Conservation (phyloP, 2,113 vertebrate species). For the Arothron firmamentum region DNA sequence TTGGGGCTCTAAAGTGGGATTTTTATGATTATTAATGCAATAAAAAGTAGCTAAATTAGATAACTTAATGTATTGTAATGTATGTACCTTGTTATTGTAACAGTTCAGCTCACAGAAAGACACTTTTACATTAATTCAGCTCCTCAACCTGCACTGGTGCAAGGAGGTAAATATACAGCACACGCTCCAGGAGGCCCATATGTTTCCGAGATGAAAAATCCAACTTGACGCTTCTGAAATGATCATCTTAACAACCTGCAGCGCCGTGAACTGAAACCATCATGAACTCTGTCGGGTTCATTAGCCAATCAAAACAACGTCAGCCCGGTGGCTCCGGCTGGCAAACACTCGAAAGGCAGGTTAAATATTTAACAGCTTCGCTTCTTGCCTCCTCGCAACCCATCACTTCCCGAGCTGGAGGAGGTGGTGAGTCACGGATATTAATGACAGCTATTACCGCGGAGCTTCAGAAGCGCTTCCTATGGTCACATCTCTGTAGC, state of each 20-base stretch:
- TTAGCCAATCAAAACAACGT: conserved; percentile 52
- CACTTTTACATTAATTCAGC: too few relatives aligned
- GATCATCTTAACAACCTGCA: conserved; percentile 24
- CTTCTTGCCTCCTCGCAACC: conserved; percentile 23
- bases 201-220: too few relatives aligned
- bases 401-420: conserved; percentile 41
- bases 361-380: conserved; percentile 65
- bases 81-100: too few relatives aligned
- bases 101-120: too few relatives aligned
- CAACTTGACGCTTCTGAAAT: too few relatives aligned
- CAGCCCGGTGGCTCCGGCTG: conserved; percentile 47
- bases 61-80: too few relatives aligned
- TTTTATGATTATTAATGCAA: too few relatives aligned
- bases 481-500: conserved; percentile 16
- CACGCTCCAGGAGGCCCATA: too few relatives aligned
- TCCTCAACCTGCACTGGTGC: too few relatives aligned
- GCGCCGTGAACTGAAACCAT: conserved; percentile 21
- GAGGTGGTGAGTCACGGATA: conserved; percentile 55
- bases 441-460: conserved; percentile 57
- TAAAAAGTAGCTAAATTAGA: too few relatives aligned
- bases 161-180: too few relatives aligned
- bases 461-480: conserved; percentile 32
- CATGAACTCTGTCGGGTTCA: conserved; percentile 27
- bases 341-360: conserved; percentile 50
- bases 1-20: too few relatives aligned